These are phyloP conservation scores for Puntigrus tetrazona DNA, from an alignment of 2,113 vertebrate species.

Conservation along the genomic window DNA sequence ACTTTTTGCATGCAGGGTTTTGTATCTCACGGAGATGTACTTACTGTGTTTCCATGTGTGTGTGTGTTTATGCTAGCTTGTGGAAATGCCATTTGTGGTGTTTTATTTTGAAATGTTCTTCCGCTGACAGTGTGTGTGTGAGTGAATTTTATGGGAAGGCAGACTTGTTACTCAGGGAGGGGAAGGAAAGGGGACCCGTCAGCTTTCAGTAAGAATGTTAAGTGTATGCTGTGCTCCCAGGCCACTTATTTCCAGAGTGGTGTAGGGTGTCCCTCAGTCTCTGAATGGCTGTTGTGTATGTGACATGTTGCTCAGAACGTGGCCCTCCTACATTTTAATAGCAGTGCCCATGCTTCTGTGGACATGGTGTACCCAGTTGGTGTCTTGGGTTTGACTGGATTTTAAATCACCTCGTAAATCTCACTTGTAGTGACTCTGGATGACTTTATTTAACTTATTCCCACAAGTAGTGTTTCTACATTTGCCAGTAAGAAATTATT, in stretches of 20 bases:
- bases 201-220: slow-evolving; percentile 59
- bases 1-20: no score
- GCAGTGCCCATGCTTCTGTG: slow-evolving; percentile 19
- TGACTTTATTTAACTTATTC: neutral
- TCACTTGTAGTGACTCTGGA: slow-evolving; percentile 15
- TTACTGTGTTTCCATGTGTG: neutral
- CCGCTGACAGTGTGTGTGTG: neutral
- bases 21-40: neutral
- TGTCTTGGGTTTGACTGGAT: slow-evolving; percentile 38
- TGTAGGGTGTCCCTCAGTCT: slow-evolving; percentile 51
- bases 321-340: slow-evolving; percentile 30
- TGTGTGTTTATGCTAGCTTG: no score
- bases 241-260: slow-evolving; percentile 62
- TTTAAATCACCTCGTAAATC: slow-evolving; percentile 28
- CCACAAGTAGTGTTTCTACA: neutral
- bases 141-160: slow-evolving; percentile 20
- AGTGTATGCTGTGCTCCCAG: slow-evolving; percentile 55
- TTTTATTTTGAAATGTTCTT: neutral
- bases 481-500: neutral
- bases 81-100: neutral
- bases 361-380: slow-evolving; percentile 32
- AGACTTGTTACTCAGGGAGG: slow-evolving; percentile 43
- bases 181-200: slow-evolving; percentile 46
- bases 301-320: slow-evolving; percentile 2
- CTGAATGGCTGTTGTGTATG: slow-evolving; percentile 33